These are phyloP conservation scores for Drosophila multiciliata DNA, from an alignment of 2,888 invertebrate genomes.

Conservation along the genomic window DNA sequence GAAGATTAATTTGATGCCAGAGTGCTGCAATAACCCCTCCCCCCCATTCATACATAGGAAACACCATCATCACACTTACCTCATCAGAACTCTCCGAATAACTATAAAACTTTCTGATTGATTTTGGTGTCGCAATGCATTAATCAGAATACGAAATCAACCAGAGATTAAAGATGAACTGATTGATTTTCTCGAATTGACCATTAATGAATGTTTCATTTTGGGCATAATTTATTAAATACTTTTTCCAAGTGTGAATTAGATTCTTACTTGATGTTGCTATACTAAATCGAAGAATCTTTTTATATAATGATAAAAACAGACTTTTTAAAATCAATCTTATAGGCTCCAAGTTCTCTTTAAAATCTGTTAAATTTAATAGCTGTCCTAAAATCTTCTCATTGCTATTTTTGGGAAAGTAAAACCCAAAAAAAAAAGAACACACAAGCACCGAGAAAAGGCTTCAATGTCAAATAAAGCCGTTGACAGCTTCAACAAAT, in stretches of 20 bases:
- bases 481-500: not conserved
- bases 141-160: slow-evolving; percentile 3
- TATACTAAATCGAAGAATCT: not conserved
- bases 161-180: not conserved
- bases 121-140: not conserved
- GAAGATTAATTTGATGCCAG: slow-evolving; percentile 55
- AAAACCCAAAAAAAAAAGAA: not conserved
- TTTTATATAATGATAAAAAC: not conserved
- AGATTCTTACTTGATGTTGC: not conserved
- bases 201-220: not conserved
- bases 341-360: not conserved
- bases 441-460: not conserved
- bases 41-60: not conserved
- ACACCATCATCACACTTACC: slow-evolving; percentile 8
- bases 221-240: not conserved
- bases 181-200: not conserved
- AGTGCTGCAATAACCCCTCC: slow-evolving; percentile 6
- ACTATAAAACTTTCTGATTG: not conserved
- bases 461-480: not conserved
- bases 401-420: too few species aligned
- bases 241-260: not conserved
- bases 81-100: not conserved
- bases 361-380: too few species aligned
- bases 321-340: not conserved
- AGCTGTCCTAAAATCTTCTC: not conserved